Evolutionary conservation across 2,888 invertebrate species (phyloP).

Genomic region (Andricus quercusramuli): DNA sequence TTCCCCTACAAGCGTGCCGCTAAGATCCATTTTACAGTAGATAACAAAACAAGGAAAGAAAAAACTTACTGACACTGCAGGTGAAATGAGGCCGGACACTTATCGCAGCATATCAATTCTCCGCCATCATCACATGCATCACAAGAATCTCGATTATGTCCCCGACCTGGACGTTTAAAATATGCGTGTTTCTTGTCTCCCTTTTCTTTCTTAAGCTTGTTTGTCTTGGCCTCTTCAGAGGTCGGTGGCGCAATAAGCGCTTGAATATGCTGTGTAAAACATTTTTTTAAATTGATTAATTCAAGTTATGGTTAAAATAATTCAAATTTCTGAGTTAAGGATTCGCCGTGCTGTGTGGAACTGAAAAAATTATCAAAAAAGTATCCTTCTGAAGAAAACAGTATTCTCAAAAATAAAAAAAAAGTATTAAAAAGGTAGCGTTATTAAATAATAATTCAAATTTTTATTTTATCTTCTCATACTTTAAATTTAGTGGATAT

Average conservation of each 20-base stretch:
- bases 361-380: no score
- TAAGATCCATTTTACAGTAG: no score
- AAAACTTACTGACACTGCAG: slow-evolving; percentile 93
- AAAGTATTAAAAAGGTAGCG: no score
- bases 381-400: no score
- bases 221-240: slow-evolving; percentile 85
- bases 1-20: no score
- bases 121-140: slow-evolving; percentile 97
- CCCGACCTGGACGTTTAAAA: slow-evolving; percentile 91
- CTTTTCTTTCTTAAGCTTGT: slow-evolving; percentile 80
- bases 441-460: no score
- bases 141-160: slow-evolving; percentile 95
- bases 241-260: slow-evolving; percentile 93
- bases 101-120: slow-evolving; percentile 96
- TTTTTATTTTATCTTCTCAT: no score
- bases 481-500: no score
- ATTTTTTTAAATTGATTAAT: not conserved
- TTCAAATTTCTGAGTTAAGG: not conserved
- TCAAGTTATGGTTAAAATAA: not conserved
- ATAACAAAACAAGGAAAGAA: not conserved
- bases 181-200: slow-evolving; percentile 87
- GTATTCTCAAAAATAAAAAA: no score
- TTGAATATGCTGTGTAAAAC: slow-evolving; percentile 88
- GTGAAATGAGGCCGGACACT: slow-evolving; percentile 97
- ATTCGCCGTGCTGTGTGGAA: no score